Conservation (phyloP, 1,140 invertebrate species). For the Drosophila kepulauana region DNA sequence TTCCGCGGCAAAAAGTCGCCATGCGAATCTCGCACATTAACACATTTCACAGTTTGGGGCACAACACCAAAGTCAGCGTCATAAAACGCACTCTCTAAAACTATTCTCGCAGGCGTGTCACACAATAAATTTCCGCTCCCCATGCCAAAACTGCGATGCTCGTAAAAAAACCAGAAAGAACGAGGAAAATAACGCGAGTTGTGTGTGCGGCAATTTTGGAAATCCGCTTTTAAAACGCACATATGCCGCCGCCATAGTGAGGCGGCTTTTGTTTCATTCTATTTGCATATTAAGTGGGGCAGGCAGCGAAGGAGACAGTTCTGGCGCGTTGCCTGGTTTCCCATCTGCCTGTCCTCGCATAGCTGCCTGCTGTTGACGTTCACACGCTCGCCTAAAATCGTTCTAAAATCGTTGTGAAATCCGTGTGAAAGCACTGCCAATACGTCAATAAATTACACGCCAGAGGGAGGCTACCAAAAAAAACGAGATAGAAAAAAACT, state of each 20-base stretch:
- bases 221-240: constrained; percentile 76
- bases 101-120: constrained; percentile 75
- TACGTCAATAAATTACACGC: constrained; percentile 70
- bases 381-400: constrained; percentile 63
- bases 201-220: constrained; percentile 52
- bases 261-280: constrained; percentile 58
- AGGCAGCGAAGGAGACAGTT: background rate
- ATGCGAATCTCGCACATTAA: constrained; percentile 76
- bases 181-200: constrained; percentile 32
- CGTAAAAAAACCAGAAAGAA: constrained; percentile 55
- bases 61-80: constrained; percentile 19
- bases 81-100: constrained; percentile 79
- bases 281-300: constrained; percentile 67
- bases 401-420: constrained; percentile 47
- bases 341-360: background rate
- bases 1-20: constrained; percentile 51
- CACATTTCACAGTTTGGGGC: constrained; percentile 54
- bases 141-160: constrained; percentile 27
- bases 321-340: constrained; percentile 1
- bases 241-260: constrained; percentile 30
- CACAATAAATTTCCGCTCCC: constrained; percentile 62
- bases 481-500: constrained; percentile 14
- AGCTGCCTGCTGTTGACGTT: constrained; percentile 59
- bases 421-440: constrained; percentile 53
- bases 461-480: background rate